Conservation (phyloP, 2,113 vertebrate genomes). For the Tyrannus savana region DNA sequence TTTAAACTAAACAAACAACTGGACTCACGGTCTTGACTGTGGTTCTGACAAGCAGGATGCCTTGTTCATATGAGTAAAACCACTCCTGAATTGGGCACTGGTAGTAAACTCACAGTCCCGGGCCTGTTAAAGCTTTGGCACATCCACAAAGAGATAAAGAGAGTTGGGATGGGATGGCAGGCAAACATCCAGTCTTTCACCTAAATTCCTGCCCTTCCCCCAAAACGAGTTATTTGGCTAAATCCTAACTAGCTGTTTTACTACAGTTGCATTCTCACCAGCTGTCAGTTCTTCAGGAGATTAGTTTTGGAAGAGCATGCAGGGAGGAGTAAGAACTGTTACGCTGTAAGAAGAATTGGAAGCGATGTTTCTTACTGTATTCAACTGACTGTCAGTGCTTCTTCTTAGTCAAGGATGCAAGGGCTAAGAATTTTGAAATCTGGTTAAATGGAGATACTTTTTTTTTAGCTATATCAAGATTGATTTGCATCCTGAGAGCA, state of each 20-base stretch:
- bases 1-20: constrained; percentile 33
- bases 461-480: constrained; percentile 12
- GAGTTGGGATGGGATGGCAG: not conserved
- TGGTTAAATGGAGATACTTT: not conserved
- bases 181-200: not conserved
- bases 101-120: not conserved
- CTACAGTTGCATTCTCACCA: constrained; percentile 1
- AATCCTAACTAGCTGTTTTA: not conserved
- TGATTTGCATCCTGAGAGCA: constrained; percentile 23
- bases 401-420: constrained; percentile 28
- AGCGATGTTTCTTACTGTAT: not conserved
- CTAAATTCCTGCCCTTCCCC: not conserved
- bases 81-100: not conserved
- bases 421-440: constrained; percentile 14
- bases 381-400: not conserved
- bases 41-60: constrained; percentile 2
- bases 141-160: not conserved
- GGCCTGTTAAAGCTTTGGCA: not conserved
- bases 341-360: not conserved
- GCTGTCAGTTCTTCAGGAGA: constrained; percentile 12
- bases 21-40: not conserved
- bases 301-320: not conserved
- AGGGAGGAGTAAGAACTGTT: not conserved
- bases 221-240: not conserved
- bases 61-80: not conserved